Conservation (phyloP, 2,888 invertebrate species). For the Microplitis deprimator region DNA sequence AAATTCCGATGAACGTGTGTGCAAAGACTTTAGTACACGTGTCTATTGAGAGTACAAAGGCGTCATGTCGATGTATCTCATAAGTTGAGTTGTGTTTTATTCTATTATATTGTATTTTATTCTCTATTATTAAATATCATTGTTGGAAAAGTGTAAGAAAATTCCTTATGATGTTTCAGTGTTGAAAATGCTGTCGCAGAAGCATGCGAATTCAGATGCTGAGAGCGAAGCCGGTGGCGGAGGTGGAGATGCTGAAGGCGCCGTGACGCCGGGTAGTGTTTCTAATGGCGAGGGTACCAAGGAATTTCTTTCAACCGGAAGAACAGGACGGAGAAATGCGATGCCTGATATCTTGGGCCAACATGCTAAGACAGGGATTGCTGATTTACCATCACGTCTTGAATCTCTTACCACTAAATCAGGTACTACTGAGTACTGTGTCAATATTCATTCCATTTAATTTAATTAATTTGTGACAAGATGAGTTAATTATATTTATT, state of each 20-base stretch:
- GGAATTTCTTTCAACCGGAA: conserved; percentile 87
- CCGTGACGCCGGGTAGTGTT: conserved; percentile 62
- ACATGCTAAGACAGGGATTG: conserved; percentile 81
- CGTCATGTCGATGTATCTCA: conserved; percentile 4
- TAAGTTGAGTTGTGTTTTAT: neutral
- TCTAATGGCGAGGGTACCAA: conserved; percentile 76
- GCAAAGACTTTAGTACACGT: neutral
- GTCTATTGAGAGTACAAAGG: conserved; percentile 9
- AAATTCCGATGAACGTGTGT: neutral
- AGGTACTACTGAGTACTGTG: conserved; percentile 50
- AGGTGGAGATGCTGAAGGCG: conserved; percentile 52
- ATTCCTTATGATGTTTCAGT: conserved; percentile 52
- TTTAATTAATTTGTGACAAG: neutral
- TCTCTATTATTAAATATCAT: neutral
- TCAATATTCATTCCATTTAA: neutral
- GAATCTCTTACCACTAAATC: conserved; percentile 80
- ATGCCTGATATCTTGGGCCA: conserved; percentile 87
- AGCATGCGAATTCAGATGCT: conserved; percentile 58
- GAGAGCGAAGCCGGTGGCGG: conserved; percentile 50
- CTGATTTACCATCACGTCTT: conserved; percentile 83
- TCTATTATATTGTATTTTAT: neutral
- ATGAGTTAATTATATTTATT: neutral
- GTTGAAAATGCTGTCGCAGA: conserved; percentile 65
- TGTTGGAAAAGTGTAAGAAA: conserved; percentile 12
- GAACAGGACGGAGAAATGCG: conserved; percentile 91